A percentile compares a stretch with the other conserved stretches of the same genome.
Evolutionary conservation across 1,140 invertebrate genomes (phyloP).

Genomic region (Dendroctonus valens): DNA sequence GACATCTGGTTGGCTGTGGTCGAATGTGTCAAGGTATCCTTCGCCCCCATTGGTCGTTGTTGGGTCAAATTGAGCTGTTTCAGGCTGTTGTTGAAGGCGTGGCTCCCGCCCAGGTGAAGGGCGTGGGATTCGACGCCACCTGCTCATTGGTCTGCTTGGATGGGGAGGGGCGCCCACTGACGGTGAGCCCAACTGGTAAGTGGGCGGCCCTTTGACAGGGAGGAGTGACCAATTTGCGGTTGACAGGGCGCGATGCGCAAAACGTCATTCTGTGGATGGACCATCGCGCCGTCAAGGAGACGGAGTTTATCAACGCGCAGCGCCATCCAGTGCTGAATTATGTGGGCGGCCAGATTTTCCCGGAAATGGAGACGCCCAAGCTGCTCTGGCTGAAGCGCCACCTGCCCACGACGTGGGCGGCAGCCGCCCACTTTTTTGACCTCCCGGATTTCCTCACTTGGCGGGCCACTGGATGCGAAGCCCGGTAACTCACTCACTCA

Average conservation of each 20-base stretch:
- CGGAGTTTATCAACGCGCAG: slow-evolving; percentile 76
- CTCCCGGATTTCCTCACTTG: slow-evolving; percentile 93
- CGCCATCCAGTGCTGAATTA: slow-evolving; percentile 76
- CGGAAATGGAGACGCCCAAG: slow-evolving; percentile 96
- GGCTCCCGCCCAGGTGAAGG: slow-evolving; percentile 63
- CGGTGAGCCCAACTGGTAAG: slow-evolving; percentile 70
- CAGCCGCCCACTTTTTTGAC: slow-evolving; percentile 80
- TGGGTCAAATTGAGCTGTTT: slow-evolving; percentile 27
- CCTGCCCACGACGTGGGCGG: slow-evolving; percentile 66
- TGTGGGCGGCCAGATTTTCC: slow-evolving; percentile 87
- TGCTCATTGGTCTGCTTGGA: slow-evolving; percentile 88
- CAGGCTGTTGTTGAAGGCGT: slow-evolving; percentile 63
- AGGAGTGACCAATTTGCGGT: too few species aligned
- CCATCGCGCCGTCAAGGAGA: slow-evolving; percentile 82
- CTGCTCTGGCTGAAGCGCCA: slow-evolving; percentile 91
- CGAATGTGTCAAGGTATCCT: slow-evolving; percentile 45
- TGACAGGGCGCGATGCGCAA: slow-evolving; percentile 62
- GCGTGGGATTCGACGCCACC: slow-evolving; percentile 94
- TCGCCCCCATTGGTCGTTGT: too few species aligned
- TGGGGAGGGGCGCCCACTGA: slow-evolving; percentile 65
- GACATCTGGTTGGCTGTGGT: slow-evolving; percentile 81
- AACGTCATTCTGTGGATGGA: slow-evolving; percentile 98
- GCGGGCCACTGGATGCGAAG: slow-evolving; percentile 77
- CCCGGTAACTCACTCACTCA: slow-evolving; percentile 54
- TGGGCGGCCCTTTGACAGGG: neutral